Evolutionary conservation across 2,113 vertebrate genomes (phyloP).

Genomic region (Osmerus mordax): DNA sequence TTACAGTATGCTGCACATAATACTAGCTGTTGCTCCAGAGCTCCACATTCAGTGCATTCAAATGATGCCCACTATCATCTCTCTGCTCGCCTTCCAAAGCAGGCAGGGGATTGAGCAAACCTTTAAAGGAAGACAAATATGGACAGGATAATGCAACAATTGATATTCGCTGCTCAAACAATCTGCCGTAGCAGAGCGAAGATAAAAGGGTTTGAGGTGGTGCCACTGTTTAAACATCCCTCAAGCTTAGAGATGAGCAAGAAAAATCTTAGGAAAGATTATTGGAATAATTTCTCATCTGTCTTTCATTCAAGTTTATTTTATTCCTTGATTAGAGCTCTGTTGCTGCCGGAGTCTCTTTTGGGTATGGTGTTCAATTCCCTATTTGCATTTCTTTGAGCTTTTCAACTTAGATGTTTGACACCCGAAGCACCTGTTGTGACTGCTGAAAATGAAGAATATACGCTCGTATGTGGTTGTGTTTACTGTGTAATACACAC

Average conservation of each 20-base stretch:
- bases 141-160: slow-evolving; percentile 31
- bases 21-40: too few relatives aligned
- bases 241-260: slow-evolving; percentile 19
- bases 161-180: slow-evolving; percentile 24
- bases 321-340: slow-evolving; percentile 16
- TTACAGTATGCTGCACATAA: not conserved
- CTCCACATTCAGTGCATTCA: not conserved
- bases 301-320: slow-evolving; percentile 24
- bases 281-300: slow-evolving; percentile 23
- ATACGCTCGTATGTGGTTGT: not conserved
- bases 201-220: slow-evolving; percentile 28
- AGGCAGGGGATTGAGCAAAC: slow-evolving; percentile 19
- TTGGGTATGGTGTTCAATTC: not conserved
- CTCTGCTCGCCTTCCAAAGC: not conserved
- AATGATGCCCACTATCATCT: not conserved
- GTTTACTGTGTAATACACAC: not conserved
- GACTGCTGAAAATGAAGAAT: not conserved
- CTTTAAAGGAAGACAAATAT: slow-evolving; percentile 31
- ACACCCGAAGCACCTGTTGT: not conserved
- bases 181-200: slow-evolving; percentile 9
- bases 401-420: slow-evolving; percentile 3
- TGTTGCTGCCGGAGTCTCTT: slow-evolving; percentile 24
- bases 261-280: slow-evolving; percentile 24
- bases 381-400: slow-evolving; percentile 17
- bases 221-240: slow-evolving; percentile 23